phyloP scores from a whole-genome alignment of 2,888 invertebrate species.

The Bombyx huttoni region DNA sequence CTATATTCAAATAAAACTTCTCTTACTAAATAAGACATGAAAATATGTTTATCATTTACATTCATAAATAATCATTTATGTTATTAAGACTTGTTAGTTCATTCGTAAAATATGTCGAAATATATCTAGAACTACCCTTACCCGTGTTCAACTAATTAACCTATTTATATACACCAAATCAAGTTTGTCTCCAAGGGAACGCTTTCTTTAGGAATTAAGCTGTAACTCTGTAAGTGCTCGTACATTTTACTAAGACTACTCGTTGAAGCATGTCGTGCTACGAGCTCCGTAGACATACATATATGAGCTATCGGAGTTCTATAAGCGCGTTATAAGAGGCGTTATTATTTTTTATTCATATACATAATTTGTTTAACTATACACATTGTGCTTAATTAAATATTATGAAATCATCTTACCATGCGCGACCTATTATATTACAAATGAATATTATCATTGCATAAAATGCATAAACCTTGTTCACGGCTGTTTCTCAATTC shows the following conservation, averaged over 20 bases:
- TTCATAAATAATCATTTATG: conserved; percentile 8
- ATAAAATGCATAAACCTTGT: no score
- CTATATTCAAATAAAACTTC: no score
- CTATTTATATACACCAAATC: conserved; percentile 8
- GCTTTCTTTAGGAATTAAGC: conserved; percentile 24
- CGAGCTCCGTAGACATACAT: conserved; percentile 34
- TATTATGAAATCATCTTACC: no score
- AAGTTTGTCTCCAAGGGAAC: conserved; percentile 12
- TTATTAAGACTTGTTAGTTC: conserved; percentile 7
- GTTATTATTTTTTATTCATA: no score
- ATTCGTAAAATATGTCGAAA: conserved; percentile 3
- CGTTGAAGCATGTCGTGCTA: conserved; percentile 21
- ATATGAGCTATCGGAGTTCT: conserved; percentile 12
- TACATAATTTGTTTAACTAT: no score
- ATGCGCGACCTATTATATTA: no score
- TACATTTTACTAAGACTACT: conserved; percentile 28
- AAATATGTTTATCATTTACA: no score
- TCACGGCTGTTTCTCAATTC: no score
- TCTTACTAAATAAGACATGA: no score
- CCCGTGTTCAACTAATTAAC: conserved; percentile 16
- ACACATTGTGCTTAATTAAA: no score
- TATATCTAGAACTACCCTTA: neutral
- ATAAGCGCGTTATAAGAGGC: conserved; percentile 2
- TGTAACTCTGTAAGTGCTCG: conserved; percentile 18
- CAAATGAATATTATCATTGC: no score